Evolutionary conservation across 2,888 invertebrate species (phyloP), one percentile per base, ranked within the genome.

Genomic region (Herminia tarsipennalis): DNA sequence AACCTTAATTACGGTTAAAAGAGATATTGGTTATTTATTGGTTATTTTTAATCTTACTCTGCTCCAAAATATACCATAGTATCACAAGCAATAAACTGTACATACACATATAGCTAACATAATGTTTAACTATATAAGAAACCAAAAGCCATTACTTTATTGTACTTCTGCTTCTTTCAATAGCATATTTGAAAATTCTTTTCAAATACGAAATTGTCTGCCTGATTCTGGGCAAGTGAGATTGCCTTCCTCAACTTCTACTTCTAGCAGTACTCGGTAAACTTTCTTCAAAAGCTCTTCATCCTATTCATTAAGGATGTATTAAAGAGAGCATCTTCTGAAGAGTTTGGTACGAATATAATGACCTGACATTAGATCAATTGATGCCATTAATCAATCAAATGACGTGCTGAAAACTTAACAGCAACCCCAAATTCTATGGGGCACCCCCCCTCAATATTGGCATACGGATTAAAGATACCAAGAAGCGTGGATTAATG

Each of bases 131-230:
- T n/a, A n/a, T n/a, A n/a, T 40, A 40, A 34, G 22, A 43, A 47
- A 42, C 46, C 25, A 36, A 41, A 33, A 33, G 29, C 16, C 36
- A 13, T 22, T 44, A 45, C 4, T 74, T 86, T 81, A 84, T 91
- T 93, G 95, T 69, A 98, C 96, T 94, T 99, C 99, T 76, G 98
- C 98, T 92, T 99, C 99, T 73, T 98, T 98, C 41, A 98, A 91
- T 51, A 99, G 91, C 99, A 99, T 99, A 83, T 99, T 99, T 21
- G 99, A 99, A 70, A 99, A 98, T 38, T 99, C 99, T 83, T 98
- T 97, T 32, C 93, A 95, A 47, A 99, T 98, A 3, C 98, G 98
- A 86, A 99, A 99, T 75, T 96, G 95, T 74, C 99, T 92, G 5
- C 98, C 98, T 3, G 98, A 97, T 92, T 99, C 99, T 0, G 99